These are phyloP conservation scores for Chloroceryle amazona DNA, from an alignment of 2,797 vertebrate genomes.

Conservation along the genomic window DNA sequence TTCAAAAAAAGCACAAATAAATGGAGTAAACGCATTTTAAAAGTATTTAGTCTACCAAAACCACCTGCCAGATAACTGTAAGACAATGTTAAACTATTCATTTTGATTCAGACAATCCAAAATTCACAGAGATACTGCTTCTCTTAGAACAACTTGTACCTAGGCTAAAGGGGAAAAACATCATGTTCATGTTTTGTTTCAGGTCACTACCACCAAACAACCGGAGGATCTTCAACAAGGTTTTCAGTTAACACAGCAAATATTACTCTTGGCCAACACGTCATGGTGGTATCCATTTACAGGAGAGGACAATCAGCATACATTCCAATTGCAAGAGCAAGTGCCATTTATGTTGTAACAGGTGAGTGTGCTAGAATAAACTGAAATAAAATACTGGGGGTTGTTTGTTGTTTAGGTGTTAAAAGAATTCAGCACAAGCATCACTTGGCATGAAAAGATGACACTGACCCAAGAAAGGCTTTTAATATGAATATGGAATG, in stretches of 20 bases:
- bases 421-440: background rate
- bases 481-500: background rate
- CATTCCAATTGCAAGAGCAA: slow-evolving; percentile 85
- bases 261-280: slow-evolving; percentile 86
- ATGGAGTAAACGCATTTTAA: background rate
- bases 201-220: slow-evolving; percentile 92
- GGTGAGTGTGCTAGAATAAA: slow-evolving; percentile 76
- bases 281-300: slow-evolving; percentile 90
- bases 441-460: background rate
- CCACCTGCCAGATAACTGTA: background rate
- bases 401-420: background rate
- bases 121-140: background rate
- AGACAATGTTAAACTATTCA: background rate
- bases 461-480: background rate
- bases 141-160: background rate
- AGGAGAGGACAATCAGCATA: slow-evolving; percentile 83
- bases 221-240: slow-evolving; percentile 84
- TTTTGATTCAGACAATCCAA: background rate
- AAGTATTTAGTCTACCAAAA: background rate
- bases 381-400: background rate
- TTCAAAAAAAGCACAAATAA: background rate
- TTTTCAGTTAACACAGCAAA: slow-evolving; percentile 89
- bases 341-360: slow-evolving; percentile 85
- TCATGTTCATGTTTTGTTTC: background rate
- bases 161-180: background rate